Base-by-base conservation (phyloP, 1,140 invertebrate genomes). In the Metopolophium dirhodum region DNA sequence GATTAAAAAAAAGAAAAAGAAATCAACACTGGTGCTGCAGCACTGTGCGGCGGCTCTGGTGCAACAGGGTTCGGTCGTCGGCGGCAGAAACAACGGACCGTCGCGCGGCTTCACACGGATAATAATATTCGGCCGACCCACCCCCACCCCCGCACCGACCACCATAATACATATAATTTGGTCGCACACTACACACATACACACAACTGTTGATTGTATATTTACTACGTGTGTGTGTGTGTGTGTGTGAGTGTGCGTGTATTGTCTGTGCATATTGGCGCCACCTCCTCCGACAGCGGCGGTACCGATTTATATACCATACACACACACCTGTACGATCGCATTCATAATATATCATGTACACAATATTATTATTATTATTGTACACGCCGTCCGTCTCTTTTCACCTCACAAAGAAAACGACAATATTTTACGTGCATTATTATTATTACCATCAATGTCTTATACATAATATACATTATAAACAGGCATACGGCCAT, bases 71-170 rank as follows among this genome's bases (percentile, higher is more conserved):
- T 83, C 35, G 37, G 82, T 22, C 77, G 77, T 35, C 68, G 26
- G n/a, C 18, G 77, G 35, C 77, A 83, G 35, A 83, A 83, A 83
- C 77, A 83, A 83, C 77, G 77, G 77, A 37, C 30, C 61, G 61
- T 68, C 82, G 82, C 35, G 82, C 82, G 82, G 37, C 82, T 83
- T 83, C 82, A 83, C 82, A 83, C 82, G 82, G 82, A 83, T 83
- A 83, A 83, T 83, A 83, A 83, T 83, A 83, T 83, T 83, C 37
- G 82, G 82, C 37, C 82, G 37, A 23, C 82, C 37, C 82, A 23
- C 82, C 37, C 82, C 20, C 77, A 6, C 35, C 77, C n/a, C 37
- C 82, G 22, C 22, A 4, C 20, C 35, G 82, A 35, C 35, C n/a
- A n/a, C 14, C 61, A 77, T 77, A 77, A 77, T 77, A 77, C 61